Conservation (phyloP, 1,140 invertebrate genomes). For the Scaptomyza montana region DNA sequence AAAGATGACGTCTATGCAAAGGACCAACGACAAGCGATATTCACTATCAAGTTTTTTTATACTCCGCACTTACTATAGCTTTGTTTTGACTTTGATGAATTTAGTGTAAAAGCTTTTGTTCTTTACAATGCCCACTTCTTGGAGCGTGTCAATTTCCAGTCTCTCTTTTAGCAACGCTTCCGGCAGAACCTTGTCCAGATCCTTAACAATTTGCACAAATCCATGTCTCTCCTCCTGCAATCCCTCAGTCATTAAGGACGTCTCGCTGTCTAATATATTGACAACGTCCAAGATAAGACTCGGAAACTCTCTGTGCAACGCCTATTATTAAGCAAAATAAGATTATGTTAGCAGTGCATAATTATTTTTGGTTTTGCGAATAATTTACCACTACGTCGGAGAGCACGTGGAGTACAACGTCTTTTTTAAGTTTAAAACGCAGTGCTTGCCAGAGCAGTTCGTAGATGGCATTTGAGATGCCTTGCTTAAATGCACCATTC, state of each 20-base stretch:
- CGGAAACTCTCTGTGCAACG: conserved; percentile 89
- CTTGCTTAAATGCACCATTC: conserved; percentile 64
- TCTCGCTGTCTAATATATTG: conserved; percentile 91
- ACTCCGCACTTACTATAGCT: conserved; percentile 94
- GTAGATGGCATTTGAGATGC: conserved; percentile 85
- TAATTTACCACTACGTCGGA: conserved; percentile 88
- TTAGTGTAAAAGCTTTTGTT: conserved; percentile 97
- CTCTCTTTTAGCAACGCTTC: conserved; percentile 95
- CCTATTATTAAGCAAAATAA: conserved; percentile 83
- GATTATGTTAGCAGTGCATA: background rate
- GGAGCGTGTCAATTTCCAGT: conserved; percentile 96
- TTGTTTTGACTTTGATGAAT: conserved; percentile 99
- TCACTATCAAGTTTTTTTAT: background rate
- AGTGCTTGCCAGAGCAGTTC: conserved; percentile 89
- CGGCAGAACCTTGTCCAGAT: conserved; percentile 91
- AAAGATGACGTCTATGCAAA: no score
- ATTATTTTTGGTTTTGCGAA: no score
- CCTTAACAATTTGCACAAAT: conserved; percentile 91
- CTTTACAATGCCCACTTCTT: conserved; percentile 95
- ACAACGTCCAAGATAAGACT: conserved; percentile 91
- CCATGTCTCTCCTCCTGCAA: conserved; percentile 88
- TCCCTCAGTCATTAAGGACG: conserved; percentile 85
- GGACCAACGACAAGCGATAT: no score
- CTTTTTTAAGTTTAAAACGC: conserved; percentile 88
- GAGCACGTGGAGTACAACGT: conserved; percentile 87